Percentiles rank a stretch among this genome's conserved stretches.
Conservation (phyloP, 2,888 invertebrate species). For the Nephrotoma flavescens region DNA sequence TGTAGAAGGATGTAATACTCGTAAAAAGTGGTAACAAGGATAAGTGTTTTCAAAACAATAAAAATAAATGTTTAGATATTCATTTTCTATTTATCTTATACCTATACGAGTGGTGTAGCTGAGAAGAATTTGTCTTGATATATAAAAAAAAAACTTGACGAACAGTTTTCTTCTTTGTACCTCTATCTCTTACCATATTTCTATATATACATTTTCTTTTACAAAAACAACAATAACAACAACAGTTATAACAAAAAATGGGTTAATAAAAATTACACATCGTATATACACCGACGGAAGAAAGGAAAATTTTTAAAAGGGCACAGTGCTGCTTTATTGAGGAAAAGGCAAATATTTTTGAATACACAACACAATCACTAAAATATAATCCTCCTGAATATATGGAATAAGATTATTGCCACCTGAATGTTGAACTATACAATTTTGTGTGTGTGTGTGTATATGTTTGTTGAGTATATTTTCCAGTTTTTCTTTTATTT, state of each 20-base stretch:
- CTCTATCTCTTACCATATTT: background rate
- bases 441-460: background rate
- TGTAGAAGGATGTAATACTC: background rate
- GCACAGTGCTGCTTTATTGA: background rate
- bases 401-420: background rate
- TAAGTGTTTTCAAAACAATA: background rate
- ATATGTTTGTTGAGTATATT: background rate
- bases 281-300: background rate
- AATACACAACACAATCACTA: background rate
- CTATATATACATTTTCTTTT: background rate
- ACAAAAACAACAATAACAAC: no score
- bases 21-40: background rate
- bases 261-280: background rate
- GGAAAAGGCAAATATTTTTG: background rate
- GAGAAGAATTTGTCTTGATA: background rate
- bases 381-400: background rate
- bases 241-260: background rate
- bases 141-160: background rate
- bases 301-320: background rate
- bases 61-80: background rate
- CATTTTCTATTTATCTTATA: background rate
- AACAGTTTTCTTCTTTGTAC: background rate
- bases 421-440: background rate
- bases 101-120: background rate
- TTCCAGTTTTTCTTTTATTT: background rate